Evolutionary conservation across 2,797 vertebrate species (phyloP).

Genomic region (Novumbra hubbsi): DNA sequence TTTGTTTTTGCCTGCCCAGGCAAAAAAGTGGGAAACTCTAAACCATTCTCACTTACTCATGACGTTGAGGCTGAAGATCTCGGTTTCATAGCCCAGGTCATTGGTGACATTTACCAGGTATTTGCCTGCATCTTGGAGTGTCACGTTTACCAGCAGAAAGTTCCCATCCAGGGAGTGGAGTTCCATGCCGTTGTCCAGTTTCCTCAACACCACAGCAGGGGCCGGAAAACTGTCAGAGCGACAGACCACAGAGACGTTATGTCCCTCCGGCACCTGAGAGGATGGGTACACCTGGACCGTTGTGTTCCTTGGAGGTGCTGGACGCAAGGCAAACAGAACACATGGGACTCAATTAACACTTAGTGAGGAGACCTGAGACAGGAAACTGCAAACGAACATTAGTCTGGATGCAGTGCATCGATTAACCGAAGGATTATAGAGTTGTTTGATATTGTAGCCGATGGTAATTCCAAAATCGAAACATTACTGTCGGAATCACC

Average conservation of each 20-base stretch:
- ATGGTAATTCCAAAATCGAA: neutral
- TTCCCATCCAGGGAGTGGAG: slow-evolving; percentile 59
- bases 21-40: neutral
- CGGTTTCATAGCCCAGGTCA: slow-evolving; percentile 62
- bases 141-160: slow-evolving; percentile 69
- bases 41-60: slow-evolving; percentile 55
- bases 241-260: slow-evolving; percentile 71
- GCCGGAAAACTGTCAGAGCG: slow-evolving; percentile 64
- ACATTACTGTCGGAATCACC: neutral
- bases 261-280: slow-evolving; percentile 67
- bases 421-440: too few relatives aligned
- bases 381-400: neutral
- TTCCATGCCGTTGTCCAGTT: slow-evolving; percentile 59
- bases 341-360: neutral
- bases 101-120: slow-evolving; percentile 72
- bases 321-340: slow-evolving; percentile 27
- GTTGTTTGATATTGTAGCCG: too few relatives aligned
- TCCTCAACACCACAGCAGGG: slow-evolving; percentile 67
- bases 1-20: neutral
- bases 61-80: slow-evolving; percentile 66
- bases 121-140: slow-evolving; percentile 58
- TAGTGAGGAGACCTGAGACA: neutral
- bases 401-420: neutral
- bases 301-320: slow-evolving; percentile 72
- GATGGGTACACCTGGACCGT: slow-evolving; percentile 64